A percentile compares a stretch with the other conserved stretches of the same genome.
Evolutionary conservation across 92 coral and sea anemone genomes (phyloP).

Genomic region (Metridium senile): DNA sequence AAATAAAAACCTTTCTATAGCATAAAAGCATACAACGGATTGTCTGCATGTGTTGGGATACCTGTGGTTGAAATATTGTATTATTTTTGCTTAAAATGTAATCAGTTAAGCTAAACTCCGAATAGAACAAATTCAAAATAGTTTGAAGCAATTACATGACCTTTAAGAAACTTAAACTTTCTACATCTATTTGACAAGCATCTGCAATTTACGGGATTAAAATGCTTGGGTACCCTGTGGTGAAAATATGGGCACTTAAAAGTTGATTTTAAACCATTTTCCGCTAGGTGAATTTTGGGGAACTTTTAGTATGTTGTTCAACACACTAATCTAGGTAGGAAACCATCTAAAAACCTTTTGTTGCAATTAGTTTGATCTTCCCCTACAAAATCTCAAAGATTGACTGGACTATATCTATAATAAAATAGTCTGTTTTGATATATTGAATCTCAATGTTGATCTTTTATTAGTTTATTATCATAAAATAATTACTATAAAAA

Average conservation of each 20-base stretch:
- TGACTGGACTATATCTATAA: not conserved
- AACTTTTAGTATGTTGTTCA: not conserved
- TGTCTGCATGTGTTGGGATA: slow-evolving; percentile 4
- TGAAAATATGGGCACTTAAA: not conserved
- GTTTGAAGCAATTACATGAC: slow-evolving; percentile 1
- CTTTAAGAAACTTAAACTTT: slow-evolving; percentile 11
- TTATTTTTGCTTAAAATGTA: slow-evolving; percentile 14
- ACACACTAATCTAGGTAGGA: not conserved
- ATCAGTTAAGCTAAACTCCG: not conserved
- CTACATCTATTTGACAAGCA: too few species aligned
- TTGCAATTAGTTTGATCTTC: too few species aligned
- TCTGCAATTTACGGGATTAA: too few species aligned
- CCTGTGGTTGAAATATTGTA: slow-evolving; percentile 18
- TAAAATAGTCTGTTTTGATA: too few species aligned
- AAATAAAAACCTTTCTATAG: slow-evolving; percentile 6
- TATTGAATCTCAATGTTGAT: too few species aligned
- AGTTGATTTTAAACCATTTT: not conserved
- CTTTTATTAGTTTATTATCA: too few species aligned
- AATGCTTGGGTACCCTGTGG: not conserved
- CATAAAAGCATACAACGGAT: slow-evolving; percentile 7
- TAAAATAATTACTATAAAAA: too few species aligned
- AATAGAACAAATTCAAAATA: slow-evolving; percentile 1
- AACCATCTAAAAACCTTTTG: not conserved
- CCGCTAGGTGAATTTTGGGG: not conserved
- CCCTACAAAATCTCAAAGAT: not conserved